Base-by-base conservation (phyloP, 2,113 vertebrate genomes). In the Aplodontia rufa region DNA sequence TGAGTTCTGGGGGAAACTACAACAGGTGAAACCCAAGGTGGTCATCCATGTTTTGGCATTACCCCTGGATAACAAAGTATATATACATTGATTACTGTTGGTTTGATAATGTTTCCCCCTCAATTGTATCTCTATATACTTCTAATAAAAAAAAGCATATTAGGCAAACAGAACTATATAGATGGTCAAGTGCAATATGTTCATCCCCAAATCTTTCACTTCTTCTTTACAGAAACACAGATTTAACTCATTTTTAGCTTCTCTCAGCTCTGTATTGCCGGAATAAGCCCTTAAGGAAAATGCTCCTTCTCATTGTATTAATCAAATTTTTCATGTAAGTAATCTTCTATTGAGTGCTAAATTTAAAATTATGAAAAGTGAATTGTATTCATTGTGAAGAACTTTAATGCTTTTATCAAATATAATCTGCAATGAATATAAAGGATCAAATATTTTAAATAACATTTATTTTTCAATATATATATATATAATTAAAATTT, bases 201-300 rank as follows among this genome's bases (percentile, higher is more conserved):
- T 74, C 16, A 87, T 5, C 35, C 9, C 74, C 20, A 42, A 60
- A 68, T 9, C 8, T 8, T 8, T 16, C 55, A 5, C 19, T 2
- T 58, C 7, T 6, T 91, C 3, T 83, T 79, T 91, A 42, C 78
- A 37, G 40, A 94, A 74, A 40, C 0, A 85, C 8, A 66, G 5
- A 6, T 16, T 76, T 13, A 20, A 0, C 5, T n/a, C 3, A 72
- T 49, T 47, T 16, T 16, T 30, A 40, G 30, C 5, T 7, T 86
- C 51, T 42, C 1, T 62, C 55, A 28, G 17, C 10, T 28, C 45
- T 0, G 2, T 47, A 11, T 40, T 30, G 22, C 68, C 5, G 26
- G 16, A 40, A 17, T 5, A 12, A 35, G 3, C 10, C 2, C 28
- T 8, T 4, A 76, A 6, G 5, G 11, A 42, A 4, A 0, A 0